Percentiles rank a stretch among this genome's conserved stretches.
These are phyloP conservation scores for Platycercus adscitus DNA, from an alignment of 2,113 vertebrate species.

Conservation along the genomic window DNA sequence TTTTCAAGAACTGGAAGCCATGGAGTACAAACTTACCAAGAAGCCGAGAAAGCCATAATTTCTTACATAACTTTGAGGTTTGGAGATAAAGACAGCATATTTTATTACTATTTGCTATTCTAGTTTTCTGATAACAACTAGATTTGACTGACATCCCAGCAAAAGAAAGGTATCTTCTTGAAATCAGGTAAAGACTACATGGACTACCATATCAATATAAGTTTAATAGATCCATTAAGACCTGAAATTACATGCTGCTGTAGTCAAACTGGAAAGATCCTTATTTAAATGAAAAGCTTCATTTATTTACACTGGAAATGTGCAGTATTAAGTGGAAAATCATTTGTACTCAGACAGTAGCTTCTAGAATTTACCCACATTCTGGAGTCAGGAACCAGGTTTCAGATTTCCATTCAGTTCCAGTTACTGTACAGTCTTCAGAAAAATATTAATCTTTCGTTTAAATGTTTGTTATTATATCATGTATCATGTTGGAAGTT, in stretches of 20 bases:
- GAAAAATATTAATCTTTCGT: slow-evolving; percentile 52
- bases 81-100: background rate
- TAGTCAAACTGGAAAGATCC: background rate
- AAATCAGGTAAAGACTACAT: background rate
- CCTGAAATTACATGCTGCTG: background rate
- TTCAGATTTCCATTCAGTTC: slow-evolving; percentile 34
- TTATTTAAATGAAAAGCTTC: background rate
- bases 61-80: background rate
- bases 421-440: slow-evolving; percentile 44
- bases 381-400: slow-evolving; percentile 37
- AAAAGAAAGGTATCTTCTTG: background rate
- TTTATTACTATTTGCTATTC: background rate
- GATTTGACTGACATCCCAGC: background rate
- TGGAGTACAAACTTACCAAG: background rate
- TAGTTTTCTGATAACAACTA: background rate
- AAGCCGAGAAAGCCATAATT: background rate
- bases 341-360: background rate
- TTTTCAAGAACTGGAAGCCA: background rate
- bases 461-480: slow-evolving; percentile 51
- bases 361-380: slow-evolving; percentile 16
- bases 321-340: background rate
- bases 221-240: background rate
- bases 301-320: background rate
- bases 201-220: background rate
- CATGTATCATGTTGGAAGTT: slow-evolving; percentile 62